Base-by-base conservation (phyloP, 2,113 vertebrate species). In the Stigmatopora nigra region DNA sequence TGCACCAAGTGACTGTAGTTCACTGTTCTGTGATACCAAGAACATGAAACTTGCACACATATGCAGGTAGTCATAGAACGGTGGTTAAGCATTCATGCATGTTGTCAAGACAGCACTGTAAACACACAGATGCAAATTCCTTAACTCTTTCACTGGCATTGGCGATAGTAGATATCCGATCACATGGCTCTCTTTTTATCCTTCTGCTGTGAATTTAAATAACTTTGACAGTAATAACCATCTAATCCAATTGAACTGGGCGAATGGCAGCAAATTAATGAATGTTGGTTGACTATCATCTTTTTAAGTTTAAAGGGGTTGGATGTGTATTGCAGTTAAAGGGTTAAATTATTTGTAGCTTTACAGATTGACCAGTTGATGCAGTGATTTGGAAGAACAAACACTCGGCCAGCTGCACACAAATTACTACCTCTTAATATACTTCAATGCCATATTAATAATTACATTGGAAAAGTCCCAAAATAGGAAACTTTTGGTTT, bases 1-100 rank as follows among this genome's bases (percentile, higher is more conserved):
- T 79, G 85, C 78, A 16, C 87, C 88, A 84, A 84, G 83, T 81
- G 84, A 87, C 76, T 79, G 67, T 77, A 82, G 71, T 69, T 67
- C 22, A 44, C 78, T 71, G 58, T 60, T 70, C 76, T 73, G 67
- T 75, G 76, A 86, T 78, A 75, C 69, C 71, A 69, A 79, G 67
- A 70, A 70, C 73, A 70, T 55, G 69, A 55, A 15, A 41, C 52
- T 67, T 31, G 19, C 20, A 14, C 13, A 51, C 51, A 41, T n/a
- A 20, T 20, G 41, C 70, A 67, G 51, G 51, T 62, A 65, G 35
- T 56, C 60, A 58, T 46, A 3, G 8, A 3, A 10, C 47, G 55
- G 63, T 11, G 20, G 20, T 58, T 52, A 22, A 45, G 47, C 13
- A 16, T 49, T 25, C 9, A 68, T 67, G 55, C 15, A 12, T 58